Evolutionary conservation across 2,797 vertebrate genomes (phyloP).

Genomic region (Falco concolor): DNA sequence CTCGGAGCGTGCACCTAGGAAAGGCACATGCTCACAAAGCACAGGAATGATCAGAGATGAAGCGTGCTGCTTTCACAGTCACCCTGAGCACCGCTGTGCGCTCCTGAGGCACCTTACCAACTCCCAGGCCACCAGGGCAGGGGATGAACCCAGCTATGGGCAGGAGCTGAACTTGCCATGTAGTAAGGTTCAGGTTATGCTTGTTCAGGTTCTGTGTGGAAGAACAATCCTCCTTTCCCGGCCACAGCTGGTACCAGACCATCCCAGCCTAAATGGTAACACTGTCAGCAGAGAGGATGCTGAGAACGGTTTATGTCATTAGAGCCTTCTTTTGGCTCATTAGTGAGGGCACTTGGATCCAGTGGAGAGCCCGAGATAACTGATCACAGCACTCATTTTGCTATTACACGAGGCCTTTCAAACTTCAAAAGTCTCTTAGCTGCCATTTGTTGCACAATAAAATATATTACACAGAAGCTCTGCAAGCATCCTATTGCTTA

Average conservation of each 20-base stretch:
- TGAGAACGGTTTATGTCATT: not conserved
- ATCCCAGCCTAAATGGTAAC: not conserved
- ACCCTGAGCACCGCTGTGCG: not conserved
- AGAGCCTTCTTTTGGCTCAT: not conserved
- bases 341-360: not conserved
- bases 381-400: not conserved
- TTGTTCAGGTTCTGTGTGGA: not conserved
- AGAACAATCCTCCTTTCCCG: not conserved
- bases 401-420: not conserved
- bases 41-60: not conserved
- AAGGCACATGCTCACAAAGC: not conserved
- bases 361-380: not conserved
- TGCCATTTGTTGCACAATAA: not conserved
- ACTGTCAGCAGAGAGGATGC: not conserved
- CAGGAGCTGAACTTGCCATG: not conserved
- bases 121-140: not conserved
- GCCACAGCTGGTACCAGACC: not conserved
- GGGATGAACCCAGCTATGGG: not conserved
- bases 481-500: not conserved
- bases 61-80: not conserved
- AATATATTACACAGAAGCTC: not conserved
- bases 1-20: rapidly evolving
- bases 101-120: not conserved
- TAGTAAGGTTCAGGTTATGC: not conserved
- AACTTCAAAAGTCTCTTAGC: not conserved